Base-by-base conservation (phyloP, 1,140 invertebrate species). In the Drosophila tsacasi region DNA sequence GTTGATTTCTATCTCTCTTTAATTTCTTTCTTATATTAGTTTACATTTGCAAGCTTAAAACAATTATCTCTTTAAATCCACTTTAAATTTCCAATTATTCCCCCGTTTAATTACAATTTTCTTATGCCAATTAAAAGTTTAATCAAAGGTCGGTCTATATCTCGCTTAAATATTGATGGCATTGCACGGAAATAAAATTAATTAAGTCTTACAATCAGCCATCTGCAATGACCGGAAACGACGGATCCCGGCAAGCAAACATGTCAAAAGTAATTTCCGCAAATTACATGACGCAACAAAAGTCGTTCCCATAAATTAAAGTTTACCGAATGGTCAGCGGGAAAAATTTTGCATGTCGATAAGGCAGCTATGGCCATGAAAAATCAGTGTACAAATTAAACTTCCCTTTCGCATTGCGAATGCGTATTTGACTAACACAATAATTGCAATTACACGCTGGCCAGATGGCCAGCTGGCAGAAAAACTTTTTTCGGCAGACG, bases 211-310 rank as follows among this genome's bases (percentile, higher is more conserved):
- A 71, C 77, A 84, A 75, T 87, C 75, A 55, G 32, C 66, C 69
- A 55, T 74, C 76, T 52, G 67, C 67, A 78, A 50, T 68, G 75
- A 52, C 71, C 55, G 69, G 69, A 67, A 75, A 80, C 55, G 50
- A 39, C 19, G 39, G 50, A 61, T 64, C 42, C 40, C 58, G 25
- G 32, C 37, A 58, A 61, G 47, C 71, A 83, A 76, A 73, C 64
- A 77, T 69, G 74, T 78, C 84, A 90, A 81, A 84, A 90, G 85
- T 81, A 75, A 81, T 90, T 90, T 89, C 85, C 66, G 84, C 57
- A 81, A 84, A 89, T 81, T 87, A 87, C 67, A 79, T 61, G 75
- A 67, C 39, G 40, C 71, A 74, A 73, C 71, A 73, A 73, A 73
- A 74, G 74, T 37, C 61, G 49, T 58, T 58, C 52, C 52, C 64